Conservation (phyloP, 2,888 invertebrate genomes). For the Lymantria monacha region DNA sequence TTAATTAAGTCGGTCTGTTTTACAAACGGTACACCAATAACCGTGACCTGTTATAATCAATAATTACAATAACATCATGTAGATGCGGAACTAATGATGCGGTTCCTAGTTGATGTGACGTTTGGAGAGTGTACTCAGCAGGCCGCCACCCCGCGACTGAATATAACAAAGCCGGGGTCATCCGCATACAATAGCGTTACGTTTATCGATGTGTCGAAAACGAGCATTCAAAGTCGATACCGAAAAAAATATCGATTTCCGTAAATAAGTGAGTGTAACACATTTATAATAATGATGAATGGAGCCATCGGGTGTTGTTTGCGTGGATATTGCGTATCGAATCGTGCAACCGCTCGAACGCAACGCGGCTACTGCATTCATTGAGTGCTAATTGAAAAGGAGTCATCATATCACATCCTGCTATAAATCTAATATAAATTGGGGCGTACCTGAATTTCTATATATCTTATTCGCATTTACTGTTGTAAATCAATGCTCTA, state of each 20-base stretch:
- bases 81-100: conserved; percentile 71
- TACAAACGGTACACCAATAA: conserved; percentile 56
- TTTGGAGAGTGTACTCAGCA: conserved; percentile 58
- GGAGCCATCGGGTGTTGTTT: conserved; percentile 67
- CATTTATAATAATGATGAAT: conserved; percentile 83
- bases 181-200: conserved; percentile 72
- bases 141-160: conserved; percentile 42
- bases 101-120: conserved; percentile 53
- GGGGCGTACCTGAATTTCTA: conserved; percentile 58
- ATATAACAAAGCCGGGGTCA: conserved; percentile 69
- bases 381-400: conserved; percentile 76
- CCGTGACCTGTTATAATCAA: conserved; percentile 77
- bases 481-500: conserved; percentile 55
- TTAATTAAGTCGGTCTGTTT: conserved; percentile 65
- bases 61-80: conserved; percentile 72
- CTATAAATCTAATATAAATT: conserved; percentile 73
- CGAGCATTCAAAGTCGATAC: conserved; percentile 72
- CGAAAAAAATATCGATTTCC: conserved; percentile 83
- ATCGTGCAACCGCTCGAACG: conserved; percentile 68
- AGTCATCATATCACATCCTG: conserved; percentile 62
- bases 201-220: conserved; percentile 76
- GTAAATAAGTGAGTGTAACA: conserved; percentile 81
- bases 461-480: conserved; percentile 37
- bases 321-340: conserved; percentile 74
- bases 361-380: conserved; percentile 57